Conservation (phyloP, 2,797 vertebrate genomes). For the Anniella stebbinsi region DNA sequence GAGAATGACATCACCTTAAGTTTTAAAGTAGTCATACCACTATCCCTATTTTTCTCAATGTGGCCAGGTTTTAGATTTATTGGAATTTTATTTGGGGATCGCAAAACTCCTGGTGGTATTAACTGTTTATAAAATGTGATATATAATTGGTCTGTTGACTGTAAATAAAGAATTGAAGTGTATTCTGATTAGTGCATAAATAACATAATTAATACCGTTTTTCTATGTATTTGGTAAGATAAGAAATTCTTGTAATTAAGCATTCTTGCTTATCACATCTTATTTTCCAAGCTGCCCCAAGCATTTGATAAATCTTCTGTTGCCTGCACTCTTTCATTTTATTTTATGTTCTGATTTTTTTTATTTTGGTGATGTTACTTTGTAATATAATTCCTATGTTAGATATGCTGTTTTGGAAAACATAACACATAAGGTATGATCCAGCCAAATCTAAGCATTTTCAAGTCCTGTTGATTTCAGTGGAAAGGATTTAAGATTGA, state of each 20-base stretch:
- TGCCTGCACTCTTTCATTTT: neutral
- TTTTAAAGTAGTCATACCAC: no score
- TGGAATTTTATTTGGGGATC: no score
- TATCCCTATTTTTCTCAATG: no score
- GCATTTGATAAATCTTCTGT: neutral
- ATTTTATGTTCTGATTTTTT: neutral
- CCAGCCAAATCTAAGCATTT: neutral
- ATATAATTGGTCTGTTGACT: no score
- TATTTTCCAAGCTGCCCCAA: neutral
- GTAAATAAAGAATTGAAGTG: no score
- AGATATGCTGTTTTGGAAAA: neutral
- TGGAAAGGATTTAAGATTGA: neutral
- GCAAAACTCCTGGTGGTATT: no score
- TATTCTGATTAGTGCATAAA: neutral
- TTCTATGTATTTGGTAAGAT: conserved; percentile 6
- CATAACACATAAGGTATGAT: neutral
- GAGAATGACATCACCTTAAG: no score
- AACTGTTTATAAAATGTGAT: no score
- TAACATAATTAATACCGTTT: no score
- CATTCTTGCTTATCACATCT: neutral
- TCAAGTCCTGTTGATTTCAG: neutral
- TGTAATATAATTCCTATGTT: neutral
- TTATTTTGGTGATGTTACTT: neutral
- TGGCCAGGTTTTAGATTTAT: no score
- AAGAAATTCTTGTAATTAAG: neutral